Evolutionary conservation across 2,113 vertebrate species (phyloP).

Genomic region (Sciurus niger): DNA sequence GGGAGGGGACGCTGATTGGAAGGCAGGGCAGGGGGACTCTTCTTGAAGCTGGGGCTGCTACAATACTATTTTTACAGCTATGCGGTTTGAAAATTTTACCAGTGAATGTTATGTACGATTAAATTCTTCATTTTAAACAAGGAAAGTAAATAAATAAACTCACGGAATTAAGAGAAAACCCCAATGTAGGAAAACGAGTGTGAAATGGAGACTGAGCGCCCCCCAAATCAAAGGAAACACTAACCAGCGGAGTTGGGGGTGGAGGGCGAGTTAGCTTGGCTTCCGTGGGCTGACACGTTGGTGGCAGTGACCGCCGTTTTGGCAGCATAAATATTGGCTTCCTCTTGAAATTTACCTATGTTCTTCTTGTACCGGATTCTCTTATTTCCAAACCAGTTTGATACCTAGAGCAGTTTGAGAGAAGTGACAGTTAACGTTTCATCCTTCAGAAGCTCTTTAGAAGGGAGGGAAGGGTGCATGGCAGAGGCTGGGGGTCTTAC

Average conservation of each 20-base stretch:
- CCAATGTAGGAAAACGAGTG: slow-evolving; percentile 33
- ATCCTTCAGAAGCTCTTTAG: background rate
- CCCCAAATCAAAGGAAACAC: slow-evolving; percentile 88
- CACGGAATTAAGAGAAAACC: background rate
- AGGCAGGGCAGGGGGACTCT: background rate
- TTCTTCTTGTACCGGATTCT: slow-evolving; percentile 99
- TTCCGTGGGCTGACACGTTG: slow-evolving; percentile 98
- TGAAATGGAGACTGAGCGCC: slow-evolving; percentile 75
- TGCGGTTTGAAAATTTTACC: background rate
- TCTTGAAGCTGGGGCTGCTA: background rate
- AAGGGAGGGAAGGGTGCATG: background rate
- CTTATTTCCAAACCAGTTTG: slow-evolving; percentile 99
- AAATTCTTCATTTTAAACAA: background rate
- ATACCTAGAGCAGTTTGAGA: slow-evolving; percentile 92
- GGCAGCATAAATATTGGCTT: slow-evolving; percentile 99
- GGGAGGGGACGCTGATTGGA: background rate
- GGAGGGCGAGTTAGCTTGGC: slow-evolving; percentile 99
- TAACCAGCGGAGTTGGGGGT: slow-evolving; percentile 99
- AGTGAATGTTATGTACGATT: background rate
- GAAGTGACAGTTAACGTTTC: slow-evolving; percentile 76
- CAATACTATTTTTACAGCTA: background rate
- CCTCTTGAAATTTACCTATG: slow-evolving; percentile 99
- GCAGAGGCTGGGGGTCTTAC: too few relatives aligned
- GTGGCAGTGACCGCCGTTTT: slow-evolving; percentile 98
- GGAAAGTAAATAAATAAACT: background rate